Evolutionary conservation across 1,140 invertebrate species (phyloP), one percentile per base, ranked within the genome.

Genomic region (Neuroterus valhalla): DNA sequence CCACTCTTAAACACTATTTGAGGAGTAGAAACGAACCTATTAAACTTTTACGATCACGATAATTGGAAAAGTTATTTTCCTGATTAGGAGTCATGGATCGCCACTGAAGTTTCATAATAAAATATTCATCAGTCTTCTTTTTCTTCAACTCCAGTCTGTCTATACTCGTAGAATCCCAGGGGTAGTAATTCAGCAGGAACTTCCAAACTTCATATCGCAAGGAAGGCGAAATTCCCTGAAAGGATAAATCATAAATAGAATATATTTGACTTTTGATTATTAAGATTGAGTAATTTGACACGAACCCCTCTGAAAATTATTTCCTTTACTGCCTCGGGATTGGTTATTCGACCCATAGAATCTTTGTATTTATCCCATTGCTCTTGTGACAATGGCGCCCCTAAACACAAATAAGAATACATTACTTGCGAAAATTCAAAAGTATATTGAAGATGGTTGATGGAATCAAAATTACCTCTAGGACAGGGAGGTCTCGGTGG

Each of bases 41-140:
- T 70, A 99, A 91, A 89, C 94, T 97, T 91, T 99, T 98, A 78
- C 96, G 92, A 79, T 99, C 98, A 71, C 95, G 92, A 84, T 96
- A 98, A 80, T 95, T 94, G 23, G 94, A 92, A 91, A 99, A 99
- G 79, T 97, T 93, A 0, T 92, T 92, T 86, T 99, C 97, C 90
- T 99, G 98, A 5, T 93, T 93, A 46, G 93, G 90, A 6, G 94
- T 94, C 87, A 99, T 97, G 1, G 95, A 95, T 80, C 95, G 93
- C 98, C 98, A 99, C 88, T 99, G 98, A 11, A 96, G 91, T 88
- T 99, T 99, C 97, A 99, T 99, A 67, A 92, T 92, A 87, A 95
- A 97, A 90, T 99, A 99, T 85, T 98, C 96, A 76, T 97, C 93
- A 66, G 93, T 93, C 89, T 94, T 96, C 80, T 92, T 91, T 85